These are phyloP conservation scores for Aphaenogaster floridana DNA, from an alignment of 1,140 invertebrate genomes.

Conservation along the genomic window DNA sequence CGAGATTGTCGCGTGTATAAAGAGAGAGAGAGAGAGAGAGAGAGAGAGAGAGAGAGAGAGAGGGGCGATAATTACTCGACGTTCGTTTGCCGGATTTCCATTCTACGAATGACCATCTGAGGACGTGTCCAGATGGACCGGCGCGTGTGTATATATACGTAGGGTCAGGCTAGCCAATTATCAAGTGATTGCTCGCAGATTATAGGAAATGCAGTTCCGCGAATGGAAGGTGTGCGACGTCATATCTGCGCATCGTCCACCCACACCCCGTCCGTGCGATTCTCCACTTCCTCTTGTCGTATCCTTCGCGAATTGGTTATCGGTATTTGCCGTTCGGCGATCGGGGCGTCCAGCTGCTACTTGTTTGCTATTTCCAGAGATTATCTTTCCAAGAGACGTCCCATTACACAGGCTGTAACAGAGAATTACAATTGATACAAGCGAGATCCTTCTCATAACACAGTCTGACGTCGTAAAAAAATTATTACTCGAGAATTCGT, in stretches of 20 bases:
- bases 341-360: conserved; percentile 43
- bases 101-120: conserved; percentile 71
- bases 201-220: conserved; percentile 81
- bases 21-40: conserved; percentile 27
- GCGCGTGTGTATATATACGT: conserved; percentile 60
- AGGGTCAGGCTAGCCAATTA: conserved; percentile 75
- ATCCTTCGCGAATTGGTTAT: conserved; percentile 79
- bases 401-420: conserved; percentile 30
- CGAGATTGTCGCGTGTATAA: neutral
- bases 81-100: conserved; percentile 66
- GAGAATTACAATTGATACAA: conserved; percentile 60
- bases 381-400: conserved; percentile 48
- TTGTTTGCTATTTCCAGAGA: conserved; percentile 64
- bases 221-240: conserved; percentile 69
- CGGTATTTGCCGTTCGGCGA: conserved; percentile 74
- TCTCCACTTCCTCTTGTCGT: conserved; percentile 72
- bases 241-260: conserved; percentile 58
- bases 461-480: neutral
- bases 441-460: conserved; percentile 16
- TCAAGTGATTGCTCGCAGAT: conserved; percentile 81
- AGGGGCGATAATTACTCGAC: conserved; percentile 58
- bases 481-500: conserved; percentile 9
- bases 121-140: conserved; percentile 63
- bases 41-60: conserved; percentile 11
- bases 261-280: conserved; percentile 52